Evolutionary conservation across 2,113 vertebrate genomes (phyloP), one percentile per base, ranked within the genome.

Genomic region (Clupea harengus): DNA sequence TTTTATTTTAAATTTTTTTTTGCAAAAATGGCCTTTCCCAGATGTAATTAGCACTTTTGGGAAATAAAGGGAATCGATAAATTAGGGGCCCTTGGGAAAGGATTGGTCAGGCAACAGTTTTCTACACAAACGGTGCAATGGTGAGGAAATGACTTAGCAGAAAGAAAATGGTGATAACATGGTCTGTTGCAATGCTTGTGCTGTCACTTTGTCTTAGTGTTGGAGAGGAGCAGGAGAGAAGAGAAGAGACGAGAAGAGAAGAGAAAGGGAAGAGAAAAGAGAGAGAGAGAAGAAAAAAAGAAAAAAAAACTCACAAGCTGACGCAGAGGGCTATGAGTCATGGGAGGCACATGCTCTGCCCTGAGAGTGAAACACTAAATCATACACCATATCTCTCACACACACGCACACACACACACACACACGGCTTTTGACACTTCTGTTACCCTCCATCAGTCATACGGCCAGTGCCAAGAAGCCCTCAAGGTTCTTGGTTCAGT

Each of bases 361-460:
- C n/a, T n/a, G n/a, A n/a, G n/a, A n/a, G 11, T 28, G n/a, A 7
- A 25, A 64, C 60, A 72, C 11, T 72, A 72, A 72, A 72, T 72
- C 64, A 72, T 28, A 72, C 64, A 3, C n/a, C 64, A 25, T 2
- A 6, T 72, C n/a, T n/a, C n/a, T n/a, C n/a, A n/a, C n/a, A n/a
- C n/a, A n/a, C n/a, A n/a, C 64, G 32, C 64, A 72, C 25, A 72
- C 22, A 50, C 49, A 52, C 50, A 52, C n/a, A 72, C n/a, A 25
- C n/a, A n/a, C n/a, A n/a, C n/a, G 64, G n/a, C n/a, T 72, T 72
- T 72, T 72, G 22, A 72, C 64, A 72, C 6, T 72, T 72, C 64
- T 72, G 64, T 28, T 72, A 72, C 7, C 7, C 64, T 28, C 64
- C 64, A 32, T 72, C 64, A 72, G 64, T n/a, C n/a, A n/a, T n/a